Conservation (phyloP, 2,113 vertebrate species). For the Anarhynchus alexandrinus region DNA sequence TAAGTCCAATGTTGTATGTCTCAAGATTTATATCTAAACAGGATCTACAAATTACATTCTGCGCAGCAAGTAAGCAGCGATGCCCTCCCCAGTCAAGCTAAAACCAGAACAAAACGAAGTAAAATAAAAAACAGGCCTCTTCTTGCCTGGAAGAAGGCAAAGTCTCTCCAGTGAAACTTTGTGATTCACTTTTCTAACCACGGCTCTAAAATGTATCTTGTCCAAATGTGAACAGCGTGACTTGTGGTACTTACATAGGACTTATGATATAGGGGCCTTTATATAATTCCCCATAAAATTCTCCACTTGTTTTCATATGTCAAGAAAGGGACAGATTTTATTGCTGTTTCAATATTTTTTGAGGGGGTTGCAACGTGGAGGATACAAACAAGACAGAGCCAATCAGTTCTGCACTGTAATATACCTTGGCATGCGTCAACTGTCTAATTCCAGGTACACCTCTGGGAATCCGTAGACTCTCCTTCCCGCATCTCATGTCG, state of each 20-base stretch:
- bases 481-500: not conserved
- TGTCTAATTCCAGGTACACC: not conserved
- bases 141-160: not conserved
- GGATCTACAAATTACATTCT: not conserved
- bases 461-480: not conserved
- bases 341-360: not conserved
- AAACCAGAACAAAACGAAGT: not conserved
- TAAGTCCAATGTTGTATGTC: not conserved
- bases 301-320: not conserved
- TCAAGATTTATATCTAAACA: not conserved
- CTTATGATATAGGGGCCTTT: not conserved
- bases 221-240: not conserved
- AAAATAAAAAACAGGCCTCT: not conserved
- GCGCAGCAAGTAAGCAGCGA: not conserved
- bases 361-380: not conserved
- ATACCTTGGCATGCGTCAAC: not conserved
- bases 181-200: not conserved
- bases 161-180: not conserved
- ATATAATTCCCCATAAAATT: not conserved
- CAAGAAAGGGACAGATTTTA: not conserved
- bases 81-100: not conserved
- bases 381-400: not conserved
- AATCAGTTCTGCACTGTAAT: not conserved
- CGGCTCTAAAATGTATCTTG: not conserved
- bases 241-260: not conserved